Evolutionary conservation across 2,888 invertebrate species (phyloP).

Genomic region (Drosophila paramelanica): DNA sequence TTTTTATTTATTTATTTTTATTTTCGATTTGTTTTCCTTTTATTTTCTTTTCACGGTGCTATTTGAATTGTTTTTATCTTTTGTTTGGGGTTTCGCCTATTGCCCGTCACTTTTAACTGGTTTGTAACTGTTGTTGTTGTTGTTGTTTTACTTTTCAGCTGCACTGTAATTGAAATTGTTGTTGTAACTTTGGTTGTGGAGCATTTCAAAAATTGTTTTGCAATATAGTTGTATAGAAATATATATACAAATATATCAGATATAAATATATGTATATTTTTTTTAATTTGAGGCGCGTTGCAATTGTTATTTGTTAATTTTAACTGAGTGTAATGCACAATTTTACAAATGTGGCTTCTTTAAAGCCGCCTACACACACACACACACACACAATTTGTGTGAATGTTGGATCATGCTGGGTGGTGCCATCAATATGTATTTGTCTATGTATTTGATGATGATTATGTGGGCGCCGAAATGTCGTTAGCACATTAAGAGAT

Average conservation of each 20-base stretch:
- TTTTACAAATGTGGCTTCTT: conserved; percentile 1
- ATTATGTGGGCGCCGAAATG: conserved; percentile 49
- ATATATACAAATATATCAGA: not conserved
- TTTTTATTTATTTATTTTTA: not conserved
- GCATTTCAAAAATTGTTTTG: conserved; percentile 46
- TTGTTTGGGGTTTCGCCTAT: conserved; percentile 30
- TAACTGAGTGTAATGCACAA: conserved; percentile 31
- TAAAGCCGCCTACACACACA: conserved; percentile 1
- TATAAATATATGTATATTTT: not conserved
- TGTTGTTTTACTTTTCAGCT: conserved; percentile 61
- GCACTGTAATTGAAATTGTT: conserved; percentile 76
- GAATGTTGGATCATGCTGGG: conserved; percentile 8
- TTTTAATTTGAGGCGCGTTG: not conserved
- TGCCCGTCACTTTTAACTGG: conserved; percentile 76
- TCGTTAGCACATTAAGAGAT: conserved; percentile 44
- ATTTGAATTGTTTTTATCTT: conserved; percentile 50
- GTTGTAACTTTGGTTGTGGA: conserved; percentile 32
- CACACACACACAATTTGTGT: conserved; percentile 1
- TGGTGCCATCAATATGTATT: conserved; percentile 45
- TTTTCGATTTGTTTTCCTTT: not conserved
- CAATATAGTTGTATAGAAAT: conserved; percentile 1
- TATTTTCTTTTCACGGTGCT: conserved; percentile 17
- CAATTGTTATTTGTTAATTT: conserved; percentile 7
- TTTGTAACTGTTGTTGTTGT: conserved; percentile 49
- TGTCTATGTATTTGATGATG: not conserved